Base-by-base conservation (phyloP, 2,888 invertebrate species). In the Schizaphis graminum region DNA sequence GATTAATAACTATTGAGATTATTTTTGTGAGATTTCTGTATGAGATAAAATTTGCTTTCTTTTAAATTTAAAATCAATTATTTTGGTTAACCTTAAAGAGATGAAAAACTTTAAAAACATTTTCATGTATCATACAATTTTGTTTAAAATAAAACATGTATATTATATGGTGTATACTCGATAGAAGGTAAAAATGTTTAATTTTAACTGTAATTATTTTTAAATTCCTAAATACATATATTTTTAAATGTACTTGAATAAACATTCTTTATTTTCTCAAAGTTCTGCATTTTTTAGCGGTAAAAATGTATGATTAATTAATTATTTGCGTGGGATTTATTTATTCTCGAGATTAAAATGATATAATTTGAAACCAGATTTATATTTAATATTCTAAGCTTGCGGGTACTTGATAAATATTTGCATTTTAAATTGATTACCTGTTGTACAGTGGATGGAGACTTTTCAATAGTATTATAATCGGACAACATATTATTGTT, bases 401-500 rank as follows among this genome's bases (percentile, higher is more conserved):
- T 28, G 26, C 44, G 44, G 28, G 86, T 47, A 47, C 44, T 44
- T n/a, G 47, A 28, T 86, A 28, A 61, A 89, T 89, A 89, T 57
- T 89, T 89, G 7, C 21, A 56, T 41, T 56, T 26, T 44, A 44
- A 57, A 61, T 89, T 41, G n/a, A 41, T 89, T 91, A 94, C 94
- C 91, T 94, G 94, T 11, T 94, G 94, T 91, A 41, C 10, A 28
- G 94, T 24, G 4, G 90, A 61, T 26, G 90, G 77, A 35, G 91
- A 53, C 24, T 61, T 91, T 41, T 94, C 91, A n/a, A 87, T 53
- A 26, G 67, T n/a, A 24, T 94, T 94, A 53, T 91, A 94, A 24
- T 94, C 94, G 28, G 91, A 67, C 35, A 94, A 24, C 53, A 53
- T 61, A 44, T 94, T 61, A 44, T 94, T 93, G 91, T 97, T 97